Conservation (phyloP, 2,888 invertebrate species). For the Vanessa cardui region DNA sequence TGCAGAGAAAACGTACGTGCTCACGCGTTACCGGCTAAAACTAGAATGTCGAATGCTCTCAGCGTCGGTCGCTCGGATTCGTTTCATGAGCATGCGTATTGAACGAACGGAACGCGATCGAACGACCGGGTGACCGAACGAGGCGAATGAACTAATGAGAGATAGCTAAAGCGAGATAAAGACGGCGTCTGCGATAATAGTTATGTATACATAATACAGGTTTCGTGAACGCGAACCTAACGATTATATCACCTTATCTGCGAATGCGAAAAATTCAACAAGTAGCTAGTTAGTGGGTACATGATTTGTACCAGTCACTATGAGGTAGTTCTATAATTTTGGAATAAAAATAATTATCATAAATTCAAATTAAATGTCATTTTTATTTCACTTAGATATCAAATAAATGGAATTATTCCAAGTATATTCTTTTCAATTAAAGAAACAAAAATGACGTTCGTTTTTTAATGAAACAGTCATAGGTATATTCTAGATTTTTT, state of each 20-base stretch:
- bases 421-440: too few relatives aligned
- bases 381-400: too few relatives aligned
- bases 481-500: too few relatives aligned
- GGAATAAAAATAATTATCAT: too few relatives aligned
- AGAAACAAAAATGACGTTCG: too few relatives aligned
- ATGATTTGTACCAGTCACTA: too few relatives aligned
- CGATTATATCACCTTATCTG: background rate
- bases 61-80: conserved; percentile 42
- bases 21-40: conserved; percentile 55
- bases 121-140: conserved; percentile 48
- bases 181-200: background rate
- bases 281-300: too few relatives aligned
- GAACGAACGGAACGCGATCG: conserved; percentile 47
- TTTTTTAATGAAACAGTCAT: too few relatives aligned
- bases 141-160: conserved; percentile 42
- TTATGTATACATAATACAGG: background rate
- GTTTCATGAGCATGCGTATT: conserved; percentile 44
- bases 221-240: background rate
- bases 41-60: conserved; percentile 53
- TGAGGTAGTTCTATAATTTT: too few relatives aligned
- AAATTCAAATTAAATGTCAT: too few relatives aligned
- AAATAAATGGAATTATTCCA: too few relatives aligned
- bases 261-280: too few relatives aligned
- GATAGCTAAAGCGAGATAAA: conserved; percentile 5
- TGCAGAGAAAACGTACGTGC: conserved; percentile 45